Evolutionary conservation across 2,113 vertebrate species (phyloP), one percentile per base, ranked within the genome.

Genomic region (Scomber colias): DNA sequence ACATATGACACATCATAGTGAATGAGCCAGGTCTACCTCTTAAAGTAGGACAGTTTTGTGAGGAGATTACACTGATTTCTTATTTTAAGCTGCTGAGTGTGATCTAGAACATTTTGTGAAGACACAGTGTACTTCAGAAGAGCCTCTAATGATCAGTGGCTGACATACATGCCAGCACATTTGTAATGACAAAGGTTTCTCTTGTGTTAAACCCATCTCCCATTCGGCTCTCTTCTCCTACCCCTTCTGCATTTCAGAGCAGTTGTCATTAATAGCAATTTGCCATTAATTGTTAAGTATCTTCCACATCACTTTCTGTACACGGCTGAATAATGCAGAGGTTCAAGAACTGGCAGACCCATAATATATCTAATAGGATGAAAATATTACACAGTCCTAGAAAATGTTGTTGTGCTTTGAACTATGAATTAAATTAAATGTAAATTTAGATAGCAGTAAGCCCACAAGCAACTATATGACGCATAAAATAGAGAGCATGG

Each of bases 241-340:
- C 65, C 59, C 60, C 62, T 71, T 31, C 51, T 69, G 80, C 60
- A 66, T 82, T 82, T 81, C 71, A 73, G 55, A 82, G 61, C 71
- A 55, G 60, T 74, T 81, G 76, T 82, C 81, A 77, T 89, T 77
- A 88, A 85, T 68, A 90, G 78, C 79, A 48, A 27, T 82, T 79
- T 59, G 46, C 44, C 53, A 88, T 89, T 85, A 86, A 86, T 81
- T 81, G 85, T 87, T 85, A 85, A 83, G 46, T 57, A 81, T 88
- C 79, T 51, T 44, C 49, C 70, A 44, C 73, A 81, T 71, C 35
- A n/a, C 57, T 82, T 56, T 77, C 75, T 82, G 65, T 45, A 71
- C 65, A 27, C 30, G 21, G 31, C 49, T 89, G 55, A 91, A 87
- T 89, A 78, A 87, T 91, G 70, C 5, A 87, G 63, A 60, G 56